A percentile compares a stretch with the other conserved stretches of the same genome.
Evolutionary conservation across 2,113 vertebrate genomes (phyloP).

Genomic region (Pardalotus punctatus): DNA sequence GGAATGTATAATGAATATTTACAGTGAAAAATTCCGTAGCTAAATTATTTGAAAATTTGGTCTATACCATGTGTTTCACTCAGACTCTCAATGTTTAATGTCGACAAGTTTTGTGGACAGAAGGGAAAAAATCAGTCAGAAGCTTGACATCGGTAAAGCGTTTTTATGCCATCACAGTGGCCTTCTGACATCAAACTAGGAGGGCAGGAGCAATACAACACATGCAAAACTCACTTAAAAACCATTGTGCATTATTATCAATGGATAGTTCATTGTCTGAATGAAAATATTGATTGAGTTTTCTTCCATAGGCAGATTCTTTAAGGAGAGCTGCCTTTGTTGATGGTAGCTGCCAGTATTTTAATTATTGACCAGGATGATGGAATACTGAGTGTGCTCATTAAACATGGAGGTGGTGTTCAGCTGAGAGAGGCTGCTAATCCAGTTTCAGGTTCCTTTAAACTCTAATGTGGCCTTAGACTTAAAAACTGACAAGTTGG

Average conservation of each 20-base stretch:
- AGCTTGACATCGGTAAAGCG: background rate
- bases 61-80: background rate
- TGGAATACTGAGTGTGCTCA: background rate
- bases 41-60: background rate
- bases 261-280: background rate
- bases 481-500: background rate
- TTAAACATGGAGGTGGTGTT: background rate
- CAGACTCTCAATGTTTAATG: background rate
- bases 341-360: background rate
- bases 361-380: background rate
- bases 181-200: background rate
- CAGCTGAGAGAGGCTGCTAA: background rate
- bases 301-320: background rate
- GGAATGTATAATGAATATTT: background rate
- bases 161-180: background rate
- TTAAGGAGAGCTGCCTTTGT: background rate
- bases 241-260: background rate
- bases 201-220: background rate
- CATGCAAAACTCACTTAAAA: background rate
- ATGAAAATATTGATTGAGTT: background rate
- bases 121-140: background rate
- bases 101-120: background rate
- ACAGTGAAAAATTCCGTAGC: background rate
- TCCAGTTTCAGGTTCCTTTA: background rate
- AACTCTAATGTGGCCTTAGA: background rate